These are phyloP conservation scores for Ptychodera flava DNA, from an alignment of 35 echinoderm and acorn worm species.

Conservation along the genomic window DNA sequence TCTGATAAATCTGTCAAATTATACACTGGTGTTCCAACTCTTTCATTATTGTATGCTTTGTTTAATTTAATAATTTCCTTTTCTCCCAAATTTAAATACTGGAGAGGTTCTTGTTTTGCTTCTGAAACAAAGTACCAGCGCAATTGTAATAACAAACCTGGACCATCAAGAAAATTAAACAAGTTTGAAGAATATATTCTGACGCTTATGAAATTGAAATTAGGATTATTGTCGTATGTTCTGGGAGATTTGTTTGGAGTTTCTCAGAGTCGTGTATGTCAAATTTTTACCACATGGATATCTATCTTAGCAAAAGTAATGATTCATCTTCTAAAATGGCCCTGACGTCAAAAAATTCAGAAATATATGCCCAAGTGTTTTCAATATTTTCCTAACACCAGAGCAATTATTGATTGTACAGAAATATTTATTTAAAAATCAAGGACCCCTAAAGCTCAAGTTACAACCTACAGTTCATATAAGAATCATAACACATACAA, in stretches of 20 bases:
- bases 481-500: slow-evolving; percentile 22
- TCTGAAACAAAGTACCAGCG: neutral
- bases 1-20: neutral
- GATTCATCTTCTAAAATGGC: slow-evolving; percentile 14
- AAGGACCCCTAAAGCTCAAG: slow-evolving; percentile 3
- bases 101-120: neutral
- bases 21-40: neutral
- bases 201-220: neutral
- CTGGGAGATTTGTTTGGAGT: neutral
- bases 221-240: neutral
- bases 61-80: neutral
- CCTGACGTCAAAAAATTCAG: neutral
- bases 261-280: neutral
- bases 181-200: neutral
- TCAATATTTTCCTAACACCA: slow-evolving; percentile 13
- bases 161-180: neutral
- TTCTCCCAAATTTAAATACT: neutral
- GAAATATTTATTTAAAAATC: slow-evolving; percentile 15
- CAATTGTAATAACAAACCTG: neutral
- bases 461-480: slow-evolving; percentile 10
- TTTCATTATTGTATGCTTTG: neutral
- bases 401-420: slow-evolving; percentile 23
- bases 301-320: neutral
- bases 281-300: neutral
- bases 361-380: neutral